A percentile compares a stretch with the other conserved stretches of the same genome.
phyloP scores from a whole-genome alignment of 2,888 invertebrate species.

The Hoplodrina blanda region DNA sequence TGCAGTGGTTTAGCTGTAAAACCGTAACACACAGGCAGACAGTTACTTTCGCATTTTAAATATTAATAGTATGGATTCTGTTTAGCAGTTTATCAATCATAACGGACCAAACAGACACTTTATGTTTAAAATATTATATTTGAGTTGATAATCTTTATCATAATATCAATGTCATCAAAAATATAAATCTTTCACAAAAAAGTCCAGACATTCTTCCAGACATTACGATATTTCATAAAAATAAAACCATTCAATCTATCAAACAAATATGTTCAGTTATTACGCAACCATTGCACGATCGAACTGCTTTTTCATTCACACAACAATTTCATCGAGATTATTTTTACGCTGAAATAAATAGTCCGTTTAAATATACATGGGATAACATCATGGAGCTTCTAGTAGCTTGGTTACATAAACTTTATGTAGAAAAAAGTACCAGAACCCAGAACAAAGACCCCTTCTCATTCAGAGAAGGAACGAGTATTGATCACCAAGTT shows the following conservation, averaged over 20 bases:
- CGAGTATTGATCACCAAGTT: too few species aligned
- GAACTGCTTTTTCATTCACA: constrained; percentile 12
- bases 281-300: constrained; percentile 1
- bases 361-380: constrained; percentile 29
- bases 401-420: too few species aligned
- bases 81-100: background rate
- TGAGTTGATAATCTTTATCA: background rate
- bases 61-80: background rate
- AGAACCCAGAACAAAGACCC: too few species aligned
- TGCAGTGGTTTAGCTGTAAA: too few species aligned
- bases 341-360: constrained; percentile 42
- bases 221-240: constrained; percentile 26
- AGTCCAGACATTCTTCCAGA: constrained; percentile 11
- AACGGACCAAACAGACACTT: too few species aligned
- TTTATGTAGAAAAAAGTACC: too few species aligned
- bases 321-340: constrained; percentile 33
- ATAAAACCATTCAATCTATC: constrained; percentile 2
- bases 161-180: constrained; percentile 1
- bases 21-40: too few species aligned
- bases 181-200: constrained; percentile 13
- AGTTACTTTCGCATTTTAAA: too few species aligned
- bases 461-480: too few species aligned
- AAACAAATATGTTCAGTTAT: constrained; percentile 9
- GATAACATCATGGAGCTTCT: constrained; percentile 7
- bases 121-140: constrained; percentile 8